Conservation (phyloP, 2,113 vertebrate species). For the Sitta europaea region DNA sequence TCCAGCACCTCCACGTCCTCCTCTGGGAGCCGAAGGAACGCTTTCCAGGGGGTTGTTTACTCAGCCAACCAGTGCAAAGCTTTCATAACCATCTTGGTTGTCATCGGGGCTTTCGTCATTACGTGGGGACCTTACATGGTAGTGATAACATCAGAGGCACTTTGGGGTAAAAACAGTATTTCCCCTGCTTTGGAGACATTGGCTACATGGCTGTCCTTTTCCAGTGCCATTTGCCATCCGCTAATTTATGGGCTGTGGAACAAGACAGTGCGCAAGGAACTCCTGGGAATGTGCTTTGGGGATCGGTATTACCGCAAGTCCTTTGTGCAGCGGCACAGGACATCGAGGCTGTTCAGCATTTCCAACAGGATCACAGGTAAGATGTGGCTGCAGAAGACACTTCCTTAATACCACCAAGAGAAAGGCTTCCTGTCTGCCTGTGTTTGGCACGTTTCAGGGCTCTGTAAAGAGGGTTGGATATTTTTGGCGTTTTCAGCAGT, state of each 20-base stretch:
- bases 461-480: neutral
- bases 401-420: neutral
- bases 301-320: constrained; percentile 93
- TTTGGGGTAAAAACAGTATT: constrained; percentile 88
- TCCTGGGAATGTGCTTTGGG: constrained; percentile 95
- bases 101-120: constrained; percentile 89
- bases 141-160: constrained; percentile 88
- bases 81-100: constrained; percentile 92
- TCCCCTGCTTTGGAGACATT: constrained; percentile 88
- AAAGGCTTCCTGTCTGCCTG: neutral
- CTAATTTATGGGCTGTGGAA: constrained; percentile 98
- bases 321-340: constrained; percentile 87
- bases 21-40: constrained; percentile 83
- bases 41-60: constrained; percentile 83
- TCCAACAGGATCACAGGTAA: constrained; percentile 96
- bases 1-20: constrained; percentile 93
- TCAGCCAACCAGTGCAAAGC: constrained; percentile 98
- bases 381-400: neutral
- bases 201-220: constrained; percentile 93
- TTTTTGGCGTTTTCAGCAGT: neutral
- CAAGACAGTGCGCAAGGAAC: constrained; percentile 95
- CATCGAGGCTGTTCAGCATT: constrained; percentile 92
- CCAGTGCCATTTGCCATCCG: constrained; percentile 91
- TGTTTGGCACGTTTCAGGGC: neutral
- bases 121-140: constrained; percentile 95